Base-by-base conservation (phyloP, 2,797 vertebrate species). In the Capromys pilorides region DNA sequence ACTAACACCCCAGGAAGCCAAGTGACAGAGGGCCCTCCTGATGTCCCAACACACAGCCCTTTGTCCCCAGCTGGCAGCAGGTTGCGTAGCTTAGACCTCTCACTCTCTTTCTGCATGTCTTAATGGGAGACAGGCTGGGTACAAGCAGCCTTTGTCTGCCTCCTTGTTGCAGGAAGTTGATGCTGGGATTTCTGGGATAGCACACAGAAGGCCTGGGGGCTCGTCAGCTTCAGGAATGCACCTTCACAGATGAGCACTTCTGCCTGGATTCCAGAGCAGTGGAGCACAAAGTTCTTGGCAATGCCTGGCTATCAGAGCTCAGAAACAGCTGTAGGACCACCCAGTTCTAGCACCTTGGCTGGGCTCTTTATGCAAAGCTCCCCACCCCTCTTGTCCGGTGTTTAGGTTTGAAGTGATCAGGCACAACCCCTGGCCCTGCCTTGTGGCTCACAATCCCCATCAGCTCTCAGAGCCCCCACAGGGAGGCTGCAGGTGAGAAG, bases 241-340 rank as follows among this genome's bases (percentile, higher is more conserved):
- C 80, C 59, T 67, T 41, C 69, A 6, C 49, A 6, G 59, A 51
- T 10, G 33, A 73, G 78, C 66, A 36, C 75, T 80, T 67, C 49
- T 2, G 84, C 14, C 82, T 24, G 28, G 33, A 16, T 33, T 59
- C 86, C 86, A 92, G 51, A 2, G 0, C 45, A 6, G 71, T 9
- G n/a, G 45, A n/a, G 6, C 59, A 4, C 2, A 18, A 21, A 26
- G 24, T 61, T 75, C 57, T 64, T 24, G 62, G 87, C 64, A 3
- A 16, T 5, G 28, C 5, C 7, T 49, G 33, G 12, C 36, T 78
- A 49, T 24, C 93, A 49, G 90, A 90, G 80, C 61, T 62, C 39
- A 36, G 88, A 45, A 39, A 66, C 96, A 91, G 89, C 94, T 92
- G 86, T 64, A 10, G 2, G 45, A 78, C 77, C 85, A 61, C 49